Evolutionary conservation across 2,113 vertebrate genomes (phyloP).

Genomic region (Hypanus sabinus): DNA sequence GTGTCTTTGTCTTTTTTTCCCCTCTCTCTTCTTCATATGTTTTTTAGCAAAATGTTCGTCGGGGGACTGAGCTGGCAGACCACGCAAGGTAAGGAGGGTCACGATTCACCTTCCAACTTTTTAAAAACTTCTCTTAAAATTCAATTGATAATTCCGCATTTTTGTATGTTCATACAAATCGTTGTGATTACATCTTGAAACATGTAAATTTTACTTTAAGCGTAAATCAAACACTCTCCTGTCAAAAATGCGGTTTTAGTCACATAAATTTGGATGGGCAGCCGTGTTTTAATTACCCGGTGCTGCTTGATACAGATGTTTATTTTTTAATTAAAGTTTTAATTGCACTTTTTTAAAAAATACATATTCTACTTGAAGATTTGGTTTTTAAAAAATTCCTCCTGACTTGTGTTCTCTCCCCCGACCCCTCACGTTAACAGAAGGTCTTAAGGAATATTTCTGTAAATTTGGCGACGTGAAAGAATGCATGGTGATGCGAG

Average conservation of each 20-base stretch:
- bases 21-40: slow-evolving; percentile 47
- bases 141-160: background rate
- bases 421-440: slow-evolving; percentile 54
- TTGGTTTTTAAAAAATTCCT: slow-evolving; percentile 2
- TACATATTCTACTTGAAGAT: background rate
- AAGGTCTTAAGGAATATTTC: slow-evolving; percentile 97
- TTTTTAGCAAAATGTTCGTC: slow-evolving; percentile 89
- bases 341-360: too few relatives aligned
- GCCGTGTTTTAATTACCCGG: background rate
- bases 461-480: slow-evolving; percentile 98
- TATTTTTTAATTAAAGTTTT: too few relatives aligned
- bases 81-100: slow-evolving; percentile 83
- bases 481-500: slow-evolving; percentile 99
- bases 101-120: slow-evolving; percentile 39
- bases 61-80: slow-evolving; percentile 94
- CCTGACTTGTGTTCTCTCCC: slow-evolving; percentile 24
- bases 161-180: background rate
- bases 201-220: background rate
- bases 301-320: background rate
- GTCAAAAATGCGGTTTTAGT: background rate
- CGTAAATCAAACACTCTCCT: background rate
- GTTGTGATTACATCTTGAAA: slow-evolving; percentile 14
- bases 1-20: slow-evolving; percentile 48
- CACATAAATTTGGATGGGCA: background rate
- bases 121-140: slow-evolving; percentile 6